Evolutionary conservation across 2,113 vertebrate genomes (phyloP).

Genomic region (Myotis lucifugus): DNA sequence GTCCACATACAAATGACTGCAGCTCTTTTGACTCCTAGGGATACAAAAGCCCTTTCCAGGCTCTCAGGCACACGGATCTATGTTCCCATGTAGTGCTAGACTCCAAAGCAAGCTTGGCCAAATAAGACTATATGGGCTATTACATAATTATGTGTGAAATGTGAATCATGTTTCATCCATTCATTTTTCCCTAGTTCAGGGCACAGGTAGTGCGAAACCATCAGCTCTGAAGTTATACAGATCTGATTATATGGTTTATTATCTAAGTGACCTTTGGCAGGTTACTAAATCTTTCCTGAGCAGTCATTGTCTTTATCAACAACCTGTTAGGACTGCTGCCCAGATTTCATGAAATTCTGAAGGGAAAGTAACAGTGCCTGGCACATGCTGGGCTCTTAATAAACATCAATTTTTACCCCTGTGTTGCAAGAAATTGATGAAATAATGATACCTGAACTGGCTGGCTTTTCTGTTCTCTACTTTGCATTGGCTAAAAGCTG

Average conservation of each 20-base stretch:
- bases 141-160: background rate
- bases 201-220: background rate
- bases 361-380: background rate
- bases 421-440: constrained; percentile 31
- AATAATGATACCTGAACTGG: background rate
- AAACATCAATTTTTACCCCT: background rate
- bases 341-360: background rate
- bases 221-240: constrained; percentile 24
- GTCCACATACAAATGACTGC: background rate
- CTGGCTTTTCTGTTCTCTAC: background rate
- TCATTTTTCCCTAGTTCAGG: background rate
- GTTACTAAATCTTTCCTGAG: constrained; percentile 55
- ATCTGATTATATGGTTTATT: constrained; percentile 50
- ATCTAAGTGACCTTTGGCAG: constrained; percentile 44
- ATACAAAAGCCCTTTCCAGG: background rate
- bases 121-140: background rate
- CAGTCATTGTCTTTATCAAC: constrained; percentile 31
- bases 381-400: background rate
- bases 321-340: background rate
- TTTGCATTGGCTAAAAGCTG: background rate
- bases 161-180: background rate
- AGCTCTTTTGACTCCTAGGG: background rate
- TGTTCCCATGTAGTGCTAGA: background rate
- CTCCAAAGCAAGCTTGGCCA: background rate
- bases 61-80: background rate